Conservation (phyloP, 2,888 invertebrate genomes). For the Drosophila barbarae region DNA sequence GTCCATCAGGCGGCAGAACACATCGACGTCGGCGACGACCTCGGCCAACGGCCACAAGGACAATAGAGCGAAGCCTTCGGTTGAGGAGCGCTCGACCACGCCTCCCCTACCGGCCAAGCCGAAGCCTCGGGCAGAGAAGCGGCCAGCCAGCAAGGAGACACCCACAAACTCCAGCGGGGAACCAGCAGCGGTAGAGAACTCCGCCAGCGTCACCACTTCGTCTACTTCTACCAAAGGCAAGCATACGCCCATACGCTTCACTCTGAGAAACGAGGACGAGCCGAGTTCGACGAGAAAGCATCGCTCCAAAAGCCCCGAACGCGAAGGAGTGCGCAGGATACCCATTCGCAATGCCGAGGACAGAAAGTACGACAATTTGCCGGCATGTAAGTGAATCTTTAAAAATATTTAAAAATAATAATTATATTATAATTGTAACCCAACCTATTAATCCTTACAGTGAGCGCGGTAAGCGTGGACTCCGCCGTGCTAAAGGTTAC, state of each 20-base stretch:
- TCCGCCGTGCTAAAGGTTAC: slow-evolving; percentile 76
- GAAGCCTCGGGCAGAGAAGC: slow-evolving; percentile 39
- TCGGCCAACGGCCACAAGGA: slow-evolving; percentile 45
- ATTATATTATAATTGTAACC: no score
- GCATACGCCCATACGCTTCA: slow-evolving; percentile 78
- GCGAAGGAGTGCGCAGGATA: slow-evolving; percentile 65
- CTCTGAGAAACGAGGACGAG: slow-evolving; percentile 67
- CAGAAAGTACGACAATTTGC: slow-evolving; percentile 83
- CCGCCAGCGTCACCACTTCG: slow-evolving; percentile 5
- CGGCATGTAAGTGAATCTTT: slow-evolving; percentile 81
- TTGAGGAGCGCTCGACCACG: slow-evolving; percentile 72
- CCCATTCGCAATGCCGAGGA: slow-evolving; percentile 81
- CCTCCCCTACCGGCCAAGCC: slow-evolving; percentile 70
- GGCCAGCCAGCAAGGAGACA: slow-evolving; percentile 39
- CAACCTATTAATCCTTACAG: slow-evolving; percentile 40
- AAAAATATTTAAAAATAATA: neutral
- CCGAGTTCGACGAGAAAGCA: slow-evolving; percentile 37
- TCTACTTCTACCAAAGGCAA: slow-evolving; percentile 66
- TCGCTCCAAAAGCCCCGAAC: slow-evolving; percentile 57
- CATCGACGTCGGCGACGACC: slow-evolving; percentile 9
- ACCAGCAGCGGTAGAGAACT: neutral
- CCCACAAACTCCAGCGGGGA: slow-evolving; percentile 1
- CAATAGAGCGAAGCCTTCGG: slow-evolving; percentile 33
- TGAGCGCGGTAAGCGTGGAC: slow-evolving; percentile 79
- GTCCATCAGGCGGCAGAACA: slow-evolving; percentile 30